These are phyloP conservation scores for Heliangelus exortis DNA, from an alignment of 2,797 vertebrate species.

Conservation along the genomic window DNA sequence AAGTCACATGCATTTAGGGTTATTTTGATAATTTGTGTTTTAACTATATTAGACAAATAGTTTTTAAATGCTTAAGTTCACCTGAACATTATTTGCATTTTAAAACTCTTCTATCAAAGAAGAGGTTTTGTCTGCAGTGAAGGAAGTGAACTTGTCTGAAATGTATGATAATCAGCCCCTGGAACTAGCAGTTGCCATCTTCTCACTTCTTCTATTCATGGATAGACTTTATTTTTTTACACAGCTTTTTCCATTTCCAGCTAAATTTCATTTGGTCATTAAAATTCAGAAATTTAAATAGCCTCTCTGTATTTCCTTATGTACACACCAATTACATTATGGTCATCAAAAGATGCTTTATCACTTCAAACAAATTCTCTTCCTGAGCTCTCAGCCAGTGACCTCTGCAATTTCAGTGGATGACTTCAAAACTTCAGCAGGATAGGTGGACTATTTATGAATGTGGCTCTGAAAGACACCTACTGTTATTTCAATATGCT, in stretches of 20 bases:
- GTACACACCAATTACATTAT: background rate
- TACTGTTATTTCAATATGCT: background rate
- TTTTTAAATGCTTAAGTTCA: constrained; percentile 7
- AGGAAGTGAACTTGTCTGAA: constrained; percentile 49
- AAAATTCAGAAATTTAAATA: background rate
- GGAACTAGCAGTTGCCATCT: background rate
- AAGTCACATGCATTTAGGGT: background rate
- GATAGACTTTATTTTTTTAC: background rate
- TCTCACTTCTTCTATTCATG: constrained; percentile 18
- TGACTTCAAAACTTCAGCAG: constrained; percentile 30
- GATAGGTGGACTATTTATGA: background rate
- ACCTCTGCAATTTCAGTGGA: background rate
- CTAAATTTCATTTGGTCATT: background rate
- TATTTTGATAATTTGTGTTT: background rate
- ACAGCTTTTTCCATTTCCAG: background rate
- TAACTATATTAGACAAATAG: background rate
- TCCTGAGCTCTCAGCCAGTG: background rate
- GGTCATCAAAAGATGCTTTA: background rate
- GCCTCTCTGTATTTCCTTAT: background rate
- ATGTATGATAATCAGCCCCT: constrained; percentile 28
- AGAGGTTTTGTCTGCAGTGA: background rate
- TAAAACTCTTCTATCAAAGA: constrained; percentile 18
- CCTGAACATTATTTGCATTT: constrained; percentile 25
- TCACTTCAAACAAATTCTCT: background rate
- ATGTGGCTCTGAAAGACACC: background rate